Base-by-base conservation (phyloP, 2,888 invertebrate genomes). In the Heliconius ismenius region DNA sequence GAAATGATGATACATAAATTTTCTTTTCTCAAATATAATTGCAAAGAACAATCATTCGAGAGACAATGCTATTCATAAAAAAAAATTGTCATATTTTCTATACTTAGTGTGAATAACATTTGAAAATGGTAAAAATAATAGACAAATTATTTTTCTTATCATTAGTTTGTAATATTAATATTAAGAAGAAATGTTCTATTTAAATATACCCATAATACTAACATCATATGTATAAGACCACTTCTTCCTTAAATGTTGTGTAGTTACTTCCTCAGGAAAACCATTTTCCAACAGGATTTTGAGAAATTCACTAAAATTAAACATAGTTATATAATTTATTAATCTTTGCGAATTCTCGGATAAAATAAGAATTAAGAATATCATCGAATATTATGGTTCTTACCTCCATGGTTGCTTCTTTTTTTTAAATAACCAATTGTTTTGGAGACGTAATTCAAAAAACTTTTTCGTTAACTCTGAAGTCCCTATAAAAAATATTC, bases 171-270 rank as follows among this genome's bases (percentile, higher is more conserved):
- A 32, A 64, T 64, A 21, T 64, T 10, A 9, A 32, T 64, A 0
- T 11, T 64, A 63, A 18, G 7, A 60, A 60, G 24, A 58, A n/a
- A 58, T n/a, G 0, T 63, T 7, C 21, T 11, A 36, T 32, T 64
- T 65, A 36, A 36, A 39, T 65, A n/a, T 15, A 39, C 7, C 24
- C 10, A 32, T 54, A 10, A 49, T 76, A 90, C 93, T 91, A 85
- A 94, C 94, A 87, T 94, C 93, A 88, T 91, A 93, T 67, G 90
- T 91, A 76, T 92, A 93, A 39, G 89, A 88, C 94, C 94, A 94
- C 80, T 94, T 94, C 81, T 92, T 94, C 70, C 94, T 88, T 3
- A 94, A 89, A 86, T 93, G 92, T 49, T 88, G 88, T 36, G 93
- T 80, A 21, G 92, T 91, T 88, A 94, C 92, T 80, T 91, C 89